Base-by-base conservation (phyloP, 2,113 vertebrate genomes). In the Pseudorasbora parva region DNA sequence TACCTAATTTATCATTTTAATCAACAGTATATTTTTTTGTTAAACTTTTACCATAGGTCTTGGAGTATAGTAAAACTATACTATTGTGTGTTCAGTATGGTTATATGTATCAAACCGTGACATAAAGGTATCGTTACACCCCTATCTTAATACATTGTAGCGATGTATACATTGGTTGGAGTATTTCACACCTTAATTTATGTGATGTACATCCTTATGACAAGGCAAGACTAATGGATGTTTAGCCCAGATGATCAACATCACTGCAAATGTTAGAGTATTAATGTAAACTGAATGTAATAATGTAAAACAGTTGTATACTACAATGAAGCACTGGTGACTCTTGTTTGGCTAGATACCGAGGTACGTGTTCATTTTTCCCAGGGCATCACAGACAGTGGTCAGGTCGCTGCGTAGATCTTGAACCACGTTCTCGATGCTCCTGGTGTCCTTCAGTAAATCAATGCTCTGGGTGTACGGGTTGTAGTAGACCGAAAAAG, bases 401-500 rank as follows among this genome's bases (percentile, higher is more conserved):
- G 96, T 98, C 66, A 99, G 92, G 93, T 99, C 97, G 0, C 97
- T 96, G 87, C 98, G 96, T 30, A 99, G 95, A 87, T 98, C 97
- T 86, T 97, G 97, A 23, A 99, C 97, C 85, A 99, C 96, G 0
- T 96, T 95, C 89, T 99, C 97, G 81, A 99, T 97, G 90, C 96
- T 96, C 87, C 95, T 94, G 41, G 97, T 97, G 89, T 99, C 97
- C 90, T 98, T 98, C 83, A 99, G 94, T 88, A 98, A 96, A 91
- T 99, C 97, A 64, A 99, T 89, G 86, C 97, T 98, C 93, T 98
- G 97, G 0, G 98, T 99, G 86, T 98, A 99, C 8, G 98, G 98
- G 92, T 99, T 98, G 92, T 99, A 99, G 92, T 97, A 97, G n/a
- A 99, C 97, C 0, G 97, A 98, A 92, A 99, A 99, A 12, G 97